A percentile compares a stretch with the other conserved stretches of the same genome.
Conservation (phyloP, 2,888 invertebrate genomes). For the Eupithecia exiguata region DNA sequence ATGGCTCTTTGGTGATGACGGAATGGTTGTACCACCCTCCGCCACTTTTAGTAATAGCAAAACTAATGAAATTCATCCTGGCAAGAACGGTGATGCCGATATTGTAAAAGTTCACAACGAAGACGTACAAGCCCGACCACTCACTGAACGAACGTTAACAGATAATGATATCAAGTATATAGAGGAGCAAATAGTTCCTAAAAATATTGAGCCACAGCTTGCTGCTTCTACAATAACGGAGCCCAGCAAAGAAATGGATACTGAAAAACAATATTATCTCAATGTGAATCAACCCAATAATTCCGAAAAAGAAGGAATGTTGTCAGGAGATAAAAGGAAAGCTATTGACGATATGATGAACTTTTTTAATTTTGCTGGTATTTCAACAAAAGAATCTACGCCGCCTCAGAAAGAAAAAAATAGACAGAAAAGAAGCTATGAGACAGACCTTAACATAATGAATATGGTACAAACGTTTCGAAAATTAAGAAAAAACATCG, state of each 20-base stretch:
- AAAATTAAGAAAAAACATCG: slow-evolving; percentile 60
- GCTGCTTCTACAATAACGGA: slow-evolving; percentile 36
- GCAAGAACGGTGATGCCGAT: slow-evolving; percentile 46
- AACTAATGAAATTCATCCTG: slow-evolving; percentile 43
- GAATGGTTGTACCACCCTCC: slow-evolving; percentile 54
- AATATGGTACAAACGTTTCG: slow-evolving; percentile 59
- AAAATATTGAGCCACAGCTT: slow-evolving; percentile 42
- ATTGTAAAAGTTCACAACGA: slow-evolving; percentile 63
- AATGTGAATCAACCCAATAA: slow-evolving; percentile 39
- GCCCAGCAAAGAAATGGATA: slow-evolving; percentile 48
- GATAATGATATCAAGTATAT: slow-evolving; percentile 66
- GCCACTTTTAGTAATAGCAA: slow-evolving; percentile 37
- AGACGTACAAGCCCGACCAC: slow-evolving; percentile 60
- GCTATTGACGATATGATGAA: slow-evolving; percentile 74
- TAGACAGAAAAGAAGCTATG: slow-evolving; percentile 65
- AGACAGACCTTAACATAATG: slow-evolving; percentile 60
- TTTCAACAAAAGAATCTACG: slow-evolving; percentile 44
- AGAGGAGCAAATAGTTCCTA: slow-evolving; percentile 74
- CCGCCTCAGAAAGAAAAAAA: slow-evolving; percentile 42
- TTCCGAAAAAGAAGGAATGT: slow-evolving; percentile 31
- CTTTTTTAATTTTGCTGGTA: slow-evolving; percentile 70
- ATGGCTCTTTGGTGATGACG: slow-evolving; percentile 77
- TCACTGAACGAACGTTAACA: slow-evolving; percentile 59
- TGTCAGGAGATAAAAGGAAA: slow-evolving; percentile 70
- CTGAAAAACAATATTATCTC: slow-evolving; percentile 41